These are phyloP conservation scores for Ageneiosus marmoratus DNA, from an alignment of 2,113 vertebrate genomes.

Conservation along the genomic window DNA sequence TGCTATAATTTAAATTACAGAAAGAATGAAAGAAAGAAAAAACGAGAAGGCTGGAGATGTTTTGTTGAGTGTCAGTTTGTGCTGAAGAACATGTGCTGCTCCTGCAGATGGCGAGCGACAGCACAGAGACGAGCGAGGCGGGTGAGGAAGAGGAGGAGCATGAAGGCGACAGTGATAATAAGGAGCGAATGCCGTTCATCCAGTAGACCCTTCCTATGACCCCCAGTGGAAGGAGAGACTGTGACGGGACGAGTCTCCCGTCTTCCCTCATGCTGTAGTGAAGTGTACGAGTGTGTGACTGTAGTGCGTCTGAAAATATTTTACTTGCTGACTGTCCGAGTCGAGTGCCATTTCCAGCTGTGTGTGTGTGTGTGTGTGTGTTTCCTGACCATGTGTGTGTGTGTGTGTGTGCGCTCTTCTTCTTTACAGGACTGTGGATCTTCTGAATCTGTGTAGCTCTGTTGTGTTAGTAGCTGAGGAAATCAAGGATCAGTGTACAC, in stretches of 20 bases:
- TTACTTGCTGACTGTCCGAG: constrained; percentile 66
- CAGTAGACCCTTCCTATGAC: constrained; percentile 74
- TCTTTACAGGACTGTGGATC: not conserved
- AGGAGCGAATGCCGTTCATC: constrained; percentile 98
- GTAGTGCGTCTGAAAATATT: constrained; percentile 74
- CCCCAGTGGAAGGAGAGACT: constrained; percentile 46
- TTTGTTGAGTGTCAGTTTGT: not conserved
- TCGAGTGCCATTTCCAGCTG: constrained; percentile 79
- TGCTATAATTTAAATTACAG: not conserved
- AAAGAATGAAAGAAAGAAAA: not conserved
- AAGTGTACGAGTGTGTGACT: constrained; percentile 78
- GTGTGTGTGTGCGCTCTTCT: constrained; percentile 44
- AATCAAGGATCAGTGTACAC: not conserved
- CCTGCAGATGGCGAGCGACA: constrained; percentile 95
- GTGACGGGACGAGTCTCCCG: constrained; percentile 67
- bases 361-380: constrained; percentile 57
- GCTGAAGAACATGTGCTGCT: constrained; percentile 12
- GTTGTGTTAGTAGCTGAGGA: not conserved
- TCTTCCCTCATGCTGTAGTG: constrained; percentile 82
- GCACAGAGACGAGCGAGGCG: constrained; percentile 97
- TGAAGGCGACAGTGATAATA: constrained; percentile 92
- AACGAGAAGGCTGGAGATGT: not conserved
- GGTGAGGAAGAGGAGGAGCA: constrained; percentile 98
- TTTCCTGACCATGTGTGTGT: constrained; percentile 33
- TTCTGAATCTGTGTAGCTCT: not conserved